Evolutionary conservation across 2,888 invertebrate genomes (phyloP).

Genomic region (Tineola bisselliella): DNA sequence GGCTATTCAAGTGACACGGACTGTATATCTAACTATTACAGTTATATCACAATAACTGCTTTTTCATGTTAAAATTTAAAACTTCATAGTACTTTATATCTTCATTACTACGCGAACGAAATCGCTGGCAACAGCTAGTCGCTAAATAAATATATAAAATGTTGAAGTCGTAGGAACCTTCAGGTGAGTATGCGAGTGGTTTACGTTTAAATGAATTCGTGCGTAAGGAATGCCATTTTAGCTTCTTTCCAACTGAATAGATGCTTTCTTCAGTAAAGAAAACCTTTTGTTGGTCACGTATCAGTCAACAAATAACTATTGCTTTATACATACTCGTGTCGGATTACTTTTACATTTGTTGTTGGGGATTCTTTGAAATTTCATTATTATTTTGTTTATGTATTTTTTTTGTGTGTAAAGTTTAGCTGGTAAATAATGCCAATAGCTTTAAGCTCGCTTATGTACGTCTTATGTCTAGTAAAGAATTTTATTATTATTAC

Average conservation of each 20-base stretch:
- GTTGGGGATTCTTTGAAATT: background rate
- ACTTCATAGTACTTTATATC: too few species aligned
- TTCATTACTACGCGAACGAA: too few species aligned
- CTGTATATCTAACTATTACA: too few species aligned
- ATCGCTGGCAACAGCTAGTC: too few species aligned
- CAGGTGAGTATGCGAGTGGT: background rate
- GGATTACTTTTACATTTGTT: background rate
- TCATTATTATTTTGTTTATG: background rate
- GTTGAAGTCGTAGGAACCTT: background rate
- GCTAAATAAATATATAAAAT: background rate
- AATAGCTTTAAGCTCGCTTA: too few species aligned
- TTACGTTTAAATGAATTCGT: background rate
- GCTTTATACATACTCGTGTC: background rate
- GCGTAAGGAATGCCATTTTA: background rate
- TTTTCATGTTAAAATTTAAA: too few species aligned
- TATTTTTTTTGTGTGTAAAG: too few species aligned
- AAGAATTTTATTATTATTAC: too few species aligned
- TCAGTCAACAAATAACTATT: background rate
- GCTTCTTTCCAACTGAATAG: background rate
- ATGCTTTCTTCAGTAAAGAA: background rate
- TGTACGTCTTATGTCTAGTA: too few species aligned
- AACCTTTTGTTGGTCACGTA: conserved; percentile 6
- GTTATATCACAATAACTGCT: too few species aligned
- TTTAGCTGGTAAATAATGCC: too few species aligned
- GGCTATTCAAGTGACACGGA: too few species aligned